These are phyloP conservation scores for Poecile atricapillus DNA, from an alignment of 2,113 vertebrate species.

Conservation along the genomic window DNA sequence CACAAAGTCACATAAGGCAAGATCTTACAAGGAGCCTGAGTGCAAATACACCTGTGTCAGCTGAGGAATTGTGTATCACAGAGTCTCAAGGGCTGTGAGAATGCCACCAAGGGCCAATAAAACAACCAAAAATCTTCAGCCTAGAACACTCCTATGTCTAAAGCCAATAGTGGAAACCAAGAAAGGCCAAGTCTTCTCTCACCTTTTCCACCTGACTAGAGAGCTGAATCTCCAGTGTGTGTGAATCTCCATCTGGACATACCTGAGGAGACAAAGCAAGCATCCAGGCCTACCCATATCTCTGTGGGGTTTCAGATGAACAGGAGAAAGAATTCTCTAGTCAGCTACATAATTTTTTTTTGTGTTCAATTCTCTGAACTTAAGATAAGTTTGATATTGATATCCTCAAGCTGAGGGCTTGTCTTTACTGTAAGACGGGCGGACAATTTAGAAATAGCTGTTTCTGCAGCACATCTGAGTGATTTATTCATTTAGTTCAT, in stretches of 20 bases:
- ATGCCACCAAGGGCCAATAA: not conserved
- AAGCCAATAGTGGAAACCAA: not conserved
- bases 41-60: not conserved
- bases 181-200: not conserved
- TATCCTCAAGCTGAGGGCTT: not conserved
- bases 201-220: not conserved
- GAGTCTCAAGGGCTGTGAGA: not conserved
- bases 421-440: not conserved
- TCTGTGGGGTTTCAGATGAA: not conserved
- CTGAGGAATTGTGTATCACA: not conserved
- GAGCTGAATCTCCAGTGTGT: not conserved
- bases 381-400: not conserved
- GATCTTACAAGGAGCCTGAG: not conserved
- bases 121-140: not conserved
- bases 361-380: not conserved
- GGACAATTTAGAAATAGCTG: not conserved
- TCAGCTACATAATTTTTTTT: not conserved
- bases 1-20: not conserved
- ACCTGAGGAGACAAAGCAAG: not conserved
- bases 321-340: not conserved
- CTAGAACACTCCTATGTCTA: not conserved
- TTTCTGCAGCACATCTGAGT: not conserved
- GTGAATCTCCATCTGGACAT: not conserved
- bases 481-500: slow-evolving; percentile 19
- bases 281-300: not conserved